Evolutionary conservation across 1,140 invertebrate genomes (phyloP), one percentile per base, ranked within the genome.

Genomic region (Acromyrmex charruanus): DNA sequence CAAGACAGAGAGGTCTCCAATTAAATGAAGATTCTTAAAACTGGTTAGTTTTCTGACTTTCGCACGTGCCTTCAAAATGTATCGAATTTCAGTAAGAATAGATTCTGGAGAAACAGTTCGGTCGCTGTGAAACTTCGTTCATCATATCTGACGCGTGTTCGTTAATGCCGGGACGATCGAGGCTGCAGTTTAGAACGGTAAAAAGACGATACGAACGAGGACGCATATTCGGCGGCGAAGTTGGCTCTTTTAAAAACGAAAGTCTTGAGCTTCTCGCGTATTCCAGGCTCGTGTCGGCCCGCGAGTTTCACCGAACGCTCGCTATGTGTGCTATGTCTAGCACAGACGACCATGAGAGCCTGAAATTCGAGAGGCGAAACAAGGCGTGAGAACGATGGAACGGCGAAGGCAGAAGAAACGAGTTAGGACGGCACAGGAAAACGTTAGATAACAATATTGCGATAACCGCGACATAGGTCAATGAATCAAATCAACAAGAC

Each of bases 161-260:
- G 18, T 16, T n/a, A 28, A 69, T 39, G 31, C 25, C 14, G 59
- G 6, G 51, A 18, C 51, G 31, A 87, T 58, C 77, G 89, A 77
- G 72, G 59, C 82, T 87, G 72, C 35, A 66, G 39, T 51, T 28
- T 66, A 80, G 55, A 87, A 51, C 63, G 71, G 49, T 74, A 81
- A 89, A 77, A 87, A 84, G 87, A 65, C 18, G 68, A 80, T 58
- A 75, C 80, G 55, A 91, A 85, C 91, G 90, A 90, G 89, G 88
- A 87, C 91, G 85, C 72, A 44, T 74, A 63, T 74, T 85, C 69
- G 82, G 63, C 66, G 31, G 63, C 66, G 63, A 25, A 55, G 68
- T 66, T 61, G 66, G 53, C 65, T 91, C 87, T 92, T 90, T 91
- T 89, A 93, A 93, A 94, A 94, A 94, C 91, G 92, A 93, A 93